Conservation (phyloP, 2,113 vertebrate genomes). For the Erythrocebus patas region DNA sequence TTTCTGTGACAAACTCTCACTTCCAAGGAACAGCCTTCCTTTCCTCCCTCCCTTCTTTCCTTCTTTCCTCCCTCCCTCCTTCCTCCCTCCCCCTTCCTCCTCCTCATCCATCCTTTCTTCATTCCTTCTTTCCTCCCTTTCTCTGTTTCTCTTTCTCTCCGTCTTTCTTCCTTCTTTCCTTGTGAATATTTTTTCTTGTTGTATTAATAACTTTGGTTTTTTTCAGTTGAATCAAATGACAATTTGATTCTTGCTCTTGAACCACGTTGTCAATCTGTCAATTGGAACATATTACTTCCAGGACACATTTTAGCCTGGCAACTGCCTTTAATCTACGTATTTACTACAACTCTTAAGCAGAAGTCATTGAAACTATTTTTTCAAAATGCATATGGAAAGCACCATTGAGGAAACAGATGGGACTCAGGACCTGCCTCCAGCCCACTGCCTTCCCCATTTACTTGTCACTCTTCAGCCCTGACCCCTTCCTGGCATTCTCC, state of each 20-base stretch:
- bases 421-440: background rate
- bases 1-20: background rate
- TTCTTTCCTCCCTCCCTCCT: fast-evolving
- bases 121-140: background rate
- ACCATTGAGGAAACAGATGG: background rate
- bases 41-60: no score
- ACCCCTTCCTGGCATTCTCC: background rate
- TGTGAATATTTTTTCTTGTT: background rate
- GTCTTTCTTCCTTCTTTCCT: no score
- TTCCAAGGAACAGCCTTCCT: background rate
- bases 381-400: background rate
- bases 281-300: background rate
- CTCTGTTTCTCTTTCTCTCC: background rate
- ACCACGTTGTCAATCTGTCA: background rate
- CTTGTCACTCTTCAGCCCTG: background rate
- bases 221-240: background rate
- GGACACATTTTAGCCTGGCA: background rate
- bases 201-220: background rate
- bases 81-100: background rate
- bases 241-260: background rate
- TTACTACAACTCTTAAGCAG: background rate
- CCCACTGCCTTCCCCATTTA: background rate
- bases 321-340: background rate
- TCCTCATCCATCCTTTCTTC: fast-evolving
- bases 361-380: background rate